Conservation (phyloP, 2,888 invertebrate genomes). For the Dascillus cervinus region DNA sequence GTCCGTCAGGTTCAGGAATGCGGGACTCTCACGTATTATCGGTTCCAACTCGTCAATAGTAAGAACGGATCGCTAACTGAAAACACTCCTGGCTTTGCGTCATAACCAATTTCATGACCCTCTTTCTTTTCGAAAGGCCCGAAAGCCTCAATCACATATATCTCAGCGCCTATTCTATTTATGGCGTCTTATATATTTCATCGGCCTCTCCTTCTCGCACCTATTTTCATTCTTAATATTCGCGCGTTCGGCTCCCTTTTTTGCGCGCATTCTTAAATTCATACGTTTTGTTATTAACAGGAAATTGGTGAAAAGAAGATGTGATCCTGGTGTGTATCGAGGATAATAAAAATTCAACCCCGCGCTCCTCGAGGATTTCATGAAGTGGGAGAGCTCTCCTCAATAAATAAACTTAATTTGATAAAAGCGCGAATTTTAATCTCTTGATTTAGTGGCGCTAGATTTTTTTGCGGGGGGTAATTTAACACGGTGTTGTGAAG, state of each 20-base stretch:
- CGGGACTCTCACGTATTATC: conserved; percentile 33
- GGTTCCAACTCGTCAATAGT: conserved; percentile 30
- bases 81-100: conserved; percentile 31
- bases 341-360: conserved; percentile 22
- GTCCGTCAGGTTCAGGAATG: conserved; percentile 32
- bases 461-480: too few relatives aligned
- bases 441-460: conserved; percentile 21
- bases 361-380: conserved; percentile 16
- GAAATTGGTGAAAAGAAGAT: conserved; percentile 29
- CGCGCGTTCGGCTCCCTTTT: conserved; percentile 22
- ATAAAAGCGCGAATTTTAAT: conserved; percentile 25
- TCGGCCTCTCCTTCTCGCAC: conserved; percentile 24
- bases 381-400: conserved; percentile 10
- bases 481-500: too few relatives aligned
- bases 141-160: conserved; percentile 34
- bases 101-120: conserved; percentile 33
- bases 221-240: conserved; percentile 35
- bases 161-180: conserved; percentile 35
- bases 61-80: conserved; percentile 32
- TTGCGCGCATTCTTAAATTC: conserved; percentile 25
- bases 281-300: conserved; percentile 29
- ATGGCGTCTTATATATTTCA: conserved; percentile 30
- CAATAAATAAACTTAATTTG: conserved; percentile 26
- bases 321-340: conserved; percentile 18
- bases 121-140: too few relatives aligned